Conservation (phyloP, 2,888 invertebrate genomes). For the Strigamia maritima region DNA sequence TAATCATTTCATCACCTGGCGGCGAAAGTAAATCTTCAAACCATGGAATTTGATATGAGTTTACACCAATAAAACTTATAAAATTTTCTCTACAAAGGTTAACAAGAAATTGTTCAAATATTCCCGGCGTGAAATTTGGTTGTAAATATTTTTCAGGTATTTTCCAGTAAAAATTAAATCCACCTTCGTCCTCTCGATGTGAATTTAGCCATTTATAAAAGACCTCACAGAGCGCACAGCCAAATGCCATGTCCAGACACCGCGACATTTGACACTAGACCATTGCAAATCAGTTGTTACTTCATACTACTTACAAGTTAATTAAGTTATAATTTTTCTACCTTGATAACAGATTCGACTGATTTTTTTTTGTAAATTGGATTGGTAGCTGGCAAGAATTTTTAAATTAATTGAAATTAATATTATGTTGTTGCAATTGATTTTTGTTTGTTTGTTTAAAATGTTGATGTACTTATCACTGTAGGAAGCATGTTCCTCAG, state of each 20-base stretch:
- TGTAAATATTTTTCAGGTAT: background rate
- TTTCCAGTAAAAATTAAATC: background rate
- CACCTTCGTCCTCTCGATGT: background rate
- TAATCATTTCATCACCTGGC: background rate
- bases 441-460: too few species aligned
- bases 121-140: background rate
- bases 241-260: background rate
- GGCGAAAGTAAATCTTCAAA: background rate
- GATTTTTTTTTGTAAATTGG: background rate
- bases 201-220: background rate
- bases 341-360: background rate
- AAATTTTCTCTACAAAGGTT: background rate
- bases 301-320: too few species aligned
- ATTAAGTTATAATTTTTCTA: background rate
- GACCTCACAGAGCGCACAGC: background rate
- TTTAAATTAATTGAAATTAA: background rate
- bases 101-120: background rate
- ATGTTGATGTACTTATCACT: background rate
- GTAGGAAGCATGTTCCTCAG: background rate
- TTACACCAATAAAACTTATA: background rate
- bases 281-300: too few species aligned
- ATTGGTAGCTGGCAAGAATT: background rate
- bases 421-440: background rate
- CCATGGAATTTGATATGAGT: background rate
- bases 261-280: too few species aligned